Evolutionary conservation across 2,888 invertebrate species (phyloP), one percentile per base, ranked within the genome.

Genomic region (Hipparchia sbordonii): DNA sequence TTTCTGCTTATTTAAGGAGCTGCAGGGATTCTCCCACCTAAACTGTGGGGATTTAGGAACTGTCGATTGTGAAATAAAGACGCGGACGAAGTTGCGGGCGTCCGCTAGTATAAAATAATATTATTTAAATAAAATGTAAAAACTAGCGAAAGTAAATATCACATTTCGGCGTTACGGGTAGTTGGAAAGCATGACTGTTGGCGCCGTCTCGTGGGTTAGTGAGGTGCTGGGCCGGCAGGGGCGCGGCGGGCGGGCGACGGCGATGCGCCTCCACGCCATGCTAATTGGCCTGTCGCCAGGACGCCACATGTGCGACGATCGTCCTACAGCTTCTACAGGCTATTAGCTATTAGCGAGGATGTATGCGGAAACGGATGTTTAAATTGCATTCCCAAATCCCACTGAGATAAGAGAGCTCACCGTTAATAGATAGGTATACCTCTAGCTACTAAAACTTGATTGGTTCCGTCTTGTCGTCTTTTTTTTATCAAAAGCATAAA

Each of bases 351-450:
- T 92, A 92, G 88, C 85, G 82, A 83, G 84, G 86, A 86, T 91
- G 88, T 86, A 88, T 91, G 87, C 92, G 93, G 93, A 93, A 93
- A 91, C 93, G 93, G 93, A 93, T 93, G 92, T 93, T 92, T 90
- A 89, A 93, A 92, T 92, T 89, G 91, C 91, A 89, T 89, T 89
- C 89, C 81, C 84, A 79, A 89, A 89, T 89, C 89, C 81, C 83
- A 79, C 83, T 81, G 79, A 89, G 93, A 93, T 93, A 93, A 91
- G 88, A 83, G 84, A 83, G 82, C 83, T 85, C 84, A 86, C 86
- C 51, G 57, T 13, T 46, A 67, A 13, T 51, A 57, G 56, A 84
- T 83, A 71, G 10, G 23, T 23, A 23, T 23, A 23, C 23, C 23
- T 23, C 23, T 23, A 23, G 23, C 23, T 23, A 23, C 23, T 23